phyloP scores from a whole-genome alignment of 2,113 vertebrate species.

The Zosterops borbonicus region DNA sequence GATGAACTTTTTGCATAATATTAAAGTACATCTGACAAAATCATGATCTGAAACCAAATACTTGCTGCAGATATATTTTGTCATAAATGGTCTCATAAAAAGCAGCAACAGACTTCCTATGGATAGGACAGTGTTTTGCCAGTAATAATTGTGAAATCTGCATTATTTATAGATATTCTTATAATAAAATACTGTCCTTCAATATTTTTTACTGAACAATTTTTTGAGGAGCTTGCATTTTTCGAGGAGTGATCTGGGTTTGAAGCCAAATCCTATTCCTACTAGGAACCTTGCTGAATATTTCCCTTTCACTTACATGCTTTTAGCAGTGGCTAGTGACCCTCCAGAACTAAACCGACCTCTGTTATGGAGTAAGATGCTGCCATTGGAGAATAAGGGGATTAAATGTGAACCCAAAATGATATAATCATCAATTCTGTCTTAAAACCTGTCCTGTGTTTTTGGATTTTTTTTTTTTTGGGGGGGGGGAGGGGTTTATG shows the following conservation, averaged over 20 bases:
- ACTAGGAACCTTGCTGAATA: background rate
- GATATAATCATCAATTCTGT: background rate
- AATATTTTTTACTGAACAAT: background rate
- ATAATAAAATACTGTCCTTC: background rate
- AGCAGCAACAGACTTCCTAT: background rate
- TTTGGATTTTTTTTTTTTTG: background rate
- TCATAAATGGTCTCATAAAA: background rate
- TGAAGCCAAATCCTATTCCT: background rate
- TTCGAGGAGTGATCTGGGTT: background rate
- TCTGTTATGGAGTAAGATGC: background rate
- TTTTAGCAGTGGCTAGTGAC: background rate
- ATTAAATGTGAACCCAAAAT: background rate
- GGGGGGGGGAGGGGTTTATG: rapidly evolving
- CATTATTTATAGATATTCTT: background rate
- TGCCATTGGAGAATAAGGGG: background rate
- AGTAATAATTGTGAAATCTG: background rate
- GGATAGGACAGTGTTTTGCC: background rate
- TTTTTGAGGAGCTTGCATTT: background rate
- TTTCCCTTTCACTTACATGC: background rate
- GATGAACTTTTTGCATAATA: background rate
- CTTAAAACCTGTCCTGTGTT: background rate
- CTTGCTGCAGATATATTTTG: background rate
- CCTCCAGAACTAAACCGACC: background rate
- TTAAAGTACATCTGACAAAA: background rate
- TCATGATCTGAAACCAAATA: background rate